Percentiles rank a stretch among this genome's conserved stretches.
Evolutionary conservation across 2,888 invertebrate species (phyloP).

Genomic region (Scelioninae gen. 2): DNA sequence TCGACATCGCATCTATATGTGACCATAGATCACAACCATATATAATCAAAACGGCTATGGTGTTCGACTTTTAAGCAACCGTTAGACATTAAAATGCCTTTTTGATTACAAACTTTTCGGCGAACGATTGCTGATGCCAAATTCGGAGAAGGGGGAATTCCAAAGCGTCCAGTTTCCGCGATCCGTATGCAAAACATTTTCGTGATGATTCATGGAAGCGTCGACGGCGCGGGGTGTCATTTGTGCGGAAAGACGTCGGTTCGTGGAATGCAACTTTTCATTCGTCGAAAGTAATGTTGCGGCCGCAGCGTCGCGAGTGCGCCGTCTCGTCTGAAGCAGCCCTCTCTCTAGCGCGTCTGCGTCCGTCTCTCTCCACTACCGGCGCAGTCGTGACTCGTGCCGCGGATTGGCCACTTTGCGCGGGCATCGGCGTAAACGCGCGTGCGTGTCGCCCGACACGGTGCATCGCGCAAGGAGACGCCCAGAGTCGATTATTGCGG

Average conservation of each 20-base stretch:
- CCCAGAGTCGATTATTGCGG: slow-evolving; percentile 41
- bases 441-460: slow-evolving; percentile 52
- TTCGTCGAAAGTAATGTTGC: slow-evolving; percentile 26
- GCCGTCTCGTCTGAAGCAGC: background rate
- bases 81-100: no score
- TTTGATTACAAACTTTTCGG: slow-evolving; percentile 4
- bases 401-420: slow-evolving; percentile 53
- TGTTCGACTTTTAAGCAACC: no score
- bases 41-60: no score
- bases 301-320: background rate
- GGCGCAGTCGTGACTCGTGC: slow-evolving; percentile 5
- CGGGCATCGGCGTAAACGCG: slow-evolving; percentile 52
- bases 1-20: no score
- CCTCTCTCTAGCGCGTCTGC: slow-evolving; percentile 1
- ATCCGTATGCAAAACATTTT: slow-evolving; percentile 34
- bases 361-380: slow-evolving; percentile 11
- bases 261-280: slow-evolving; percentile 16
- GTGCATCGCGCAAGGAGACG: slow-evolving; percentile 52
- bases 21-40: no score
- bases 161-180: slow-evolving; percentile 5
- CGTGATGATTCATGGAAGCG: slow-evolving; percentile 20
- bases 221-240: slow-evolving; percentile 4
- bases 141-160: slow-evolving; percentile 25
- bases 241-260: slow-evolving; percentile 20
- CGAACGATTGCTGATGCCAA: background rate